Conservation (phyloP, 2,113 vertebrate species). For the Eurystomus gularis region DNA sequence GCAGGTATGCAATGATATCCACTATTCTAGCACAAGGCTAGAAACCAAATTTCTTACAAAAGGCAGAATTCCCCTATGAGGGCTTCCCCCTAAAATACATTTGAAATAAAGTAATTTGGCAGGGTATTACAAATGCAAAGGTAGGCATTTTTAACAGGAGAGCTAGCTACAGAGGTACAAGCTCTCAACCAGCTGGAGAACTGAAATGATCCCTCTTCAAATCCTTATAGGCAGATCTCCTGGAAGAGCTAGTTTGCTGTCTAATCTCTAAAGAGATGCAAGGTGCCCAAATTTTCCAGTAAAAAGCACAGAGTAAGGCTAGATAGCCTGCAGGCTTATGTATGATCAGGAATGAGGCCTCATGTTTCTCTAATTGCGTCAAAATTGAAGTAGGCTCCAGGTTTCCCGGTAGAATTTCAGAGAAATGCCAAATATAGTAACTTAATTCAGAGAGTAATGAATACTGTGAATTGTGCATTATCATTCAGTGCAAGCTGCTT, state of each 20-base stretch:
- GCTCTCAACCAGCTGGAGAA: not conserved
- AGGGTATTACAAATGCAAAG: too few relatives aligned
- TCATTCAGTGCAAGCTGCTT: conserved; percentile 23
- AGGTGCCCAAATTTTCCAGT: not conserved
- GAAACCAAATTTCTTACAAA: not conserved
- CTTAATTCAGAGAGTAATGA: conserved; percentile 17
- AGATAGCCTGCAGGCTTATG: not conserved
- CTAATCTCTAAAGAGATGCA: not conserved
- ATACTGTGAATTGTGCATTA: conserved; percentile 16
- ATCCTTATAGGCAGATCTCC: not conserved
- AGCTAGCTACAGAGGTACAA: not conserved
- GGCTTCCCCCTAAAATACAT: too few relatives aligned
- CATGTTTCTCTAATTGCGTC: not conserved
- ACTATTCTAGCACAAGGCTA: not conserved
- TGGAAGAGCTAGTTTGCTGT: not conserved
- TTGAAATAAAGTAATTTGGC: too few relatives aligned
- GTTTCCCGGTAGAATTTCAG: not conserved
- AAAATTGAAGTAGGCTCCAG: not conserved
- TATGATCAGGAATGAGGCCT: not conserved
- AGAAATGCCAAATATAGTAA: not conserved
- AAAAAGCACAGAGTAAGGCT: not conserved
- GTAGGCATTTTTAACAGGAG: not conserved
- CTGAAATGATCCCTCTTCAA: not conserved
- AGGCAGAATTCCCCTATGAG: not conserved
- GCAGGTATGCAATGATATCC: not conserved